These are phyloP conservation scores for Atherinomorus stipes DNA, from an alignment of 2,113 vertebrate species.

Conservation along the genomic window DNA sequence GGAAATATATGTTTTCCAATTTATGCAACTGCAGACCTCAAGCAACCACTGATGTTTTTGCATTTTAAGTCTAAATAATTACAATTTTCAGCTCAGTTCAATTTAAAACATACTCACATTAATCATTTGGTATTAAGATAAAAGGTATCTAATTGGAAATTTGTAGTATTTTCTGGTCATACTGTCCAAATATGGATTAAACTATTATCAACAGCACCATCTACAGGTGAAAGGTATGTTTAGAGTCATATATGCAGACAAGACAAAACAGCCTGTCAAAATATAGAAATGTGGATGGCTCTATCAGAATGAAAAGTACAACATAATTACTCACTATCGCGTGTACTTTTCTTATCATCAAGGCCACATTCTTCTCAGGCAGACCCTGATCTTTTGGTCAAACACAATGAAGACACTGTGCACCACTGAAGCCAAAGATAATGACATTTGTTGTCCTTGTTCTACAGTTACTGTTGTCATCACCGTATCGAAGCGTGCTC, in stretches of 20 bases:
- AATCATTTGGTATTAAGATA: neutral
- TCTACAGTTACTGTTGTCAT: conserved; percentile 49
- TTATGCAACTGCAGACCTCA: too few relatives aligned
- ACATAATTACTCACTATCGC: conserved; percentile 39
- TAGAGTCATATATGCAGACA: neutral
- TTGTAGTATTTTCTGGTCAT: neutral
- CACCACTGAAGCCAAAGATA: conserved; percentile 34
- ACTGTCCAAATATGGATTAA: neutral
- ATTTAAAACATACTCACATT: neutral
- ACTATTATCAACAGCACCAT: conserved; percentile 62
- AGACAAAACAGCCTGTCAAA: neutral
- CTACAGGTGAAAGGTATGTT: conserved; percentile 49
- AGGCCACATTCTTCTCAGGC: conserved; percentile 71
- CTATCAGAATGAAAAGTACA: neutral
- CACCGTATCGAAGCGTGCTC: conserved; percentile 58
- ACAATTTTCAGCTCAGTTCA: neutral
- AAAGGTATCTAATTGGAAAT: neutral
- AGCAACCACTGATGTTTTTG: too few relatives aligned
- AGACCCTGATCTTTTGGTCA: conserved; percentile 30
- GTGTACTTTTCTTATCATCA: conserved; percentile 66
- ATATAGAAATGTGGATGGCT: neutral
- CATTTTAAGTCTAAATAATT: too few relatives aligned
- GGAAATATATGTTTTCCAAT: too few relatives aligned
- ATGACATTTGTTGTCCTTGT: conserved; percentile 36
- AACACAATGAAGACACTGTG: conserved; percentile 49